phyloP scores from a whole-genome alignment of 2,797 vertebrate species.

The Argya squamiceps region DNA sequence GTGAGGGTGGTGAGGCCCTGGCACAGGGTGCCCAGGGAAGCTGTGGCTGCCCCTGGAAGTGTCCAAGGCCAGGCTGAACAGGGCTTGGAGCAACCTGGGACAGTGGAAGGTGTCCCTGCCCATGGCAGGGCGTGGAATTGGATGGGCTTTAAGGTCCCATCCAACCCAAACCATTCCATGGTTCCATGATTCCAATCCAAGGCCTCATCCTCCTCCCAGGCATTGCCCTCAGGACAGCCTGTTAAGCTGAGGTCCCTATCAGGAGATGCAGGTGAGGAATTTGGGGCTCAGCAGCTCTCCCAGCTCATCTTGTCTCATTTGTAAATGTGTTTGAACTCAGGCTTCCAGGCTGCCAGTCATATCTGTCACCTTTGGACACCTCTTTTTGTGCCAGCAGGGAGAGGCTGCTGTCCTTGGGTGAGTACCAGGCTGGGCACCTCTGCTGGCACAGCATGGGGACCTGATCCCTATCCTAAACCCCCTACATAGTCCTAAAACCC shows the following conservation, averaged over 20 bases:
- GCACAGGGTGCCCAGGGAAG: fast-evolving
- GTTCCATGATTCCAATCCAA: background rate
- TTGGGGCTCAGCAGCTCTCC: background rate
- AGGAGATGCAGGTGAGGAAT: background rate
- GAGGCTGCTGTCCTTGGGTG: fast-evolving
- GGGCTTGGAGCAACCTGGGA: background rate
- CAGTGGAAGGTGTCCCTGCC: background rate
- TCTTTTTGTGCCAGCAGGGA: background rate
- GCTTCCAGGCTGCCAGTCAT: background rate
- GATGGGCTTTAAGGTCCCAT: fast-evolving
- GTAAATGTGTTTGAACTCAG: background rate
- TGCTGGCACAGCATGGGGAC: fast-evolving
- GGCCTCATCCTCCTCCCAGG: background rate
- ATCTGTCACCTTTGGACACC: fast-evolving
- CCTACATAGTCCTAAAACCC: fast-evolving
- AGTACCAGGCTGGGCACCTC: background rate
- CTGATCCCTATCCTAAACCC: background rate
- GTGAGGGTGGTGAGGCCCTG: fast-evolving
- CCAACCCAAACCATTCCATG: background rate
- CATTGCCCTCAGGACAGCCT: background rate
- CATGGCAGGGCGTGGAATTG: fast-evolving
- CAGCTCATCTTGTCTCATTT: fast-evolving
- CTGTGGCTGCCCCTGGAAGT: background rate
- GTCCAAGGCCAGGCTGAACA: fast-evolving
- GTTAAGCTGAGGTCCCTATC: background rate